These are phyloP conservation scores for Vireo altiloquus DNA, from an alignment of 2,113 vertebrate genomes.

Conservation along the genomic window DNA sequence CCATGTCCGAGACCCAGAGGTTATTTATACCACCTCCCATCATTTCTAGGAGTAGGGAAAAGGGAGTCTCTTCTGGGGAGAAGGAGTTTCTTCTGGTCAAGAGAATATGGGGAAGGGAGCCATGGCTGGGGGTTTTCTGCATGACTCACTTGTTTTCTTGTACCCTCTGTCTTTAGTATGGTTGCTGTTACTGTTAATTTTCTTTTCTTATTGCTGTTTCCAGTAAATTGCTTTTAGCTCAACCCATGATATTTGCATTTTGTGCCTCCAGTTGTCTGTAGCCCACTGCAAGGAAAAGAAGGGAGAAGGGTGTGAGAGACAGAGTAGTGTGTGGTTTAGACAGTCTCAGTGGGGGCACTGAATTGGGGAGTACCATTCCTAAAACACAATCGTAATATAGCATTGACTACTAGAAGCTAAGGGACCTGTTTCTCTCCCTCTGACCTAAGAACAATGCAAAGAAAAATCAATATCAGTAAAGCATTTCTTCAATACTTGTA, in stretches of 20 bases:
- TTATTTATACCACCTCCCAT: not conserved
- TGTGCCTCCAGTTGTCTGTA: not conserved
- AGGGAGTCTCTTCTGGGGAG: not conserved
- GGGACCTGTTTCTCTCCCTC: not conserved
- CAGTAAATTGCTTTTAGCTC: not conserved
- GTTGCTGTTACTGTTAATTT: not conserved
- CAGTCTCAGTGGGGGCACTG: not conserved
- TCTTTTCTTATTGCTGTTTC: not conserved
- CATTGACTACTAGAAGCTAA: not conserved
- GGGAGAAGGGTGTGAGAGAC: rapidly evolving
- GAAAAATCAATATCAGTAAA: not conserved
- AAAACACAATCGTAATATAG: not conserved
- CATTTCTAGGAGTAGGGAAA: not conserved
- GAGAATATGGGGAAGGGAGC: not conserved
- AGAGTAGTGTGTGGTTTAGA: not conserved
- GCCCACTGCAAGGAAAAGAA: not conserved
- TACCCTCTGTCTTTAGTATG: not conserved
- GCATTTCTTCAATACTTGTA: not conserved
- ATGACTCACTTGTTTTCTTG: rapidly evolving
- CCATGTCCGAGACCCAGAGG: too few relatives aligned
- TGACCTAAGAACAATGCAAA: not conserved
- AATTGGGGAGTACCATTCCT: not conserved
- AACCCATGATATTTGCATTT: not conserved
- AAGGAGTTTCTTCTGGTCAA: not conserved
- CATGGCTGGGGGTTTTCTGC: rapidly evolving